A percentile compares a stretch with the other conserved stretches of the same genome.
Conservation (phyloP, 2,113 vertebrate species). For the Gila orcuttii region DNA sequence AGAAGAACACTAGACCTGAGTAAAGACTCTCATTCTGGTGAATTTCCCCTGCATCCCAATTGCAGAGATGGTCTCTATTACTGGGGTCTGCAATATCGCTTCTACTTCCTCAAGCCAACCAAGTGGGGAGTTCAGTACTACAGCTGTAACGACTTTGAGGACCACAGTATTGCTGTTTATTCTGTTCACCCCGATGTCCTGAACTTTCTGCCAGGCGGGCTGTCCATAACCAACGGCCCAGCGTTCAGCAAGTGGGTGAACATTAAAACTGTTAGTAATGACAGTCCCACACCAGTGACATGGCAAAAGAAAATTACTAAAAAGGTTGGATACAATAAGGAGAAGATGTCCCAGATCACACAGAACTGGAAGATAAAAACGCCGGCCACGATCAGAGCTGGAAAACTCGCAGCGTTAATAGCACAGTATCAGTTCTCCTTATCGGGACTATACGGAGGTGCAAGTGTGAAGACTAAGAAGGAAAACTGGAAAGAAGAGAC, state of each 20-base stretch:
- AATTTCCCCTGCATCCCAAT: neutral
- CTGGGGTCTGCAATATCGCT: neutral
- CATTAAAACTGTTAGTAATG: neutral
- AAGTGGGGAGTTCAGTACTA: too few species aligned
- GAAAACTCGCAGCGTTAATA: neutral
- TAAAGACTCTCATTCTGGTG: neutral
- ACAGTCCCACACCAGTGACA: neutral
- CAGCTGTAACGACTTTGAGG: too few species aligned
- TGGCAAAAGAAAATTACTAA: neutral
- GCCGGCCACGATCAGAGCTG: neutral
- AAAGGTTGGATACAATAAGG: slow-evolving; percentile 12
- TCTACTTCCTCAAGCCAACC: neutral
- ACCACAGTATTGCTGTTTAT: too few species aligned
- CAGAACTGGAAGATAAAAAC: neutral
- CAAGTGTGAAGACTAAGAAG: accelerated
- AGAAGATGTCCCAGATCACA: neutral
- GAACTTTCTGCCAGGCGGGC: slow-evolving; percentile 24
- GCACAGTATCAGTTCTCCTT: neutral
- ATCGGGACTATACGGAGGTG: accelerated
- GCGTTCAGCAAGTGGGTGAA: neutral
- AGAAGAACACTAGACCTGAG: neutral
- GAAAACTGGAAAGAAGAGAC: too few species aligned
- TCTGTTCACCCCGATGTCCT: too few species aligned
- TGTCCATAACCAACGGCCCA: neutral
- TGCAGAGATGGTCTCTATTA: slow-evolving; percentile 17